Base-by-base conservation (phyloP, 2,797 vertebrate species). In the Margarornis squamiger region DNA sequence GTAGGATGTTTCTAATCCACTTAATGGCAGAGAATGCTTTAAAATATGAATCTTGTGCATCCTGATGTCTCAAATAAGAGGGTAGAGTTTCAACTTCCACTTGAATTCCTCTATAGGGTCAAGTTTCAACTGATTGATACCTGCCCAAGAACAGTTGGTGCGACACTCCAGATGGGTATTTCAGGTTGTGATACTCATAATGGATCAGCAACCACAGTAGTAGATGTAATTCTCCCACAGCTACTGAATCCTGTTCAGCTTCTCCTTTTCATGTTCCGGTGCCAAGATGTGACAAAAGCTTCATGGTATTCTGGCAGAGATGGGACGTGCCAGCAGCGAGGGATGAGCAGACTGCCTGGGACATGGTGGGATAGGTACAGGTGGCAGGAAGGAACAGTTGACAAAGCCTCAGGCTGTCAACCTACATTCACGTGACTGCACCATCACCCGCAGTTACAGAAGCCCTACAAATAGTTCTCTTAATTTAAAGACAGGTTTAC, bases 261-360 rank as follows among this genome's bases (percentile, higher is more conserved):
- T 84, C 39, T 94, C 20, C 26, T 90, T 66, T 93, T 93, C 67
- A 30, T 67, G 29, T 79, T 84, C 55, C 57, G 12, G 9, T 92
- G 95, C 95, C 93, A 94, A 92, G 84, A 93, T 90, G 48, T 88
- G 85, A 96, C 71, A 93, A 48, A 79, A 61, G 43, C 93, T 92
- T 88, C 62, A 57, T 36, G 73, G 62, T 88, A 86, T 88, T 78
- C 76, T 94, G 93, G 91, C 85, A 94, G 70, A 81, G 79, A 94
- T 15, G 36, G 66, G 39, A 43, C 71, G 26, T 95, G 66, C 51
- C 85, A 93, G 68, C 82, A 75, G 93, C 87, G 66, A 81, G 62
- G 58, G 46, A 84, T 81, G 70, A 90, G 58, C 49, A 81, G 36
- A n/a, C 34, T 94, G 86, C 48, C 62, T 92, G 66, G 62, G 66